Evolutionary conservation across 2,113 vertebrate species (phyloP).

Genomic region (Emydura subglobosa): DNA sequence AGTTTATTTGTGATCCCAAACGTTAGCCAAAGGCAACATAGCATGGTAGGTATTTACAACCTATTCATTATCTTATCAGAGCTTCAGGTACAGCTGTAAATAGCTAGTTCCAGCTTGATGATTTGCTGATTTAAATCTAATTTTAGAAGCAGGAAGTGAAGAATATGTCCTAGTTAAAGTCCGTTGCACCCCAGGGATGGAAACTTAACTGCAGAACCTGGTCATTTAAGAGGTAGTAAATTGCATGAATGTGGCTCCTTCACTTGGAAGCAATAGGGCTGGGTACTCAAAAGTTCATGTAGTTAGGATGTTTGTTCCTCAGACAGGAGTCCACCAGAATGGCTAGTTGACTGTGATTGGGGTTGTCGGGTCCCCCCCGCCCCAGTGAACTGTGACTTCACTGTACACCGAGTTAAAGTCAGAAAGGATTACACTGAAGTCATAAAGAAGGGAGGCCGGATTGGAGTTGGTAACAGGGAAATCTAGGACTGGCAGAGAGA

Average conservation of each 20-base stretch:
- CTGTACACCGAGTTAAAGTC: slow-evolving; percentile 11
- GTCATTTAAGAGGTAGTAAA: neutral
- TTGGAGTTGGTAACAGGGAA: neutral
- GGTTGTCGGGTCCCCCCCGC: neutral
- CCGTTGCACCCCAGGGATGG: neutral
- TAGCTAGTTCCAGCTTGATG: slow-evolving; percentile 56
- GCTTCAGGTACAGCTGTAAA: slow-evolving; percentile 71
- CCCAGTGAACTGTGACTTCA: neutral
- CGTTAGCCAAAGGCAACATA: slow-evolving; percentile 55
- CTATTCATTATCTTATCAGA: slow-evolving; percentile 73
- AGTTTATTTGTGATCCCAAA: slow-evolving; percentile 43
- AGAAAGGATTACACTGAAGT: neutral
- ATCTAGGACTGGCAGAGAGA: neutral
- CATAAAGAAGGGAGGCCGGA: neutral
- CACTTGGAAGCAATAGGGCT: neutral
- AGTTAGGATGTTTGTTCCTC: fast-evolving
- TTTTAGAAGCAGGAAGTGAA: slow-evolving; percentile 60
- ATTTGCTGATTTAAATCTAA: slow-evolving; percentile 69
- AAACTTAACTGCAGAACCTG: slow-evolving; percentile 35
- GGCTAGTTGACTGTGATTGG: neutral
- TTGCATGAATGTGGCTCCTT: neutral
- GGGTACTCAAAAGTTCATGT: fast-evolving
- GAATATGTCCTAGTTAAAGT: slow-evolving; percentile 44
- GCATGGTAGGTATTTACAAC: slow-evolving; percentile 73
- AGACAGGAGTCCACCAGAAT: neutral